Evolutionary conservation across 1,140 invertebrate species (phyloP).

Genomic region (Diorhabda elongata): DNA sequence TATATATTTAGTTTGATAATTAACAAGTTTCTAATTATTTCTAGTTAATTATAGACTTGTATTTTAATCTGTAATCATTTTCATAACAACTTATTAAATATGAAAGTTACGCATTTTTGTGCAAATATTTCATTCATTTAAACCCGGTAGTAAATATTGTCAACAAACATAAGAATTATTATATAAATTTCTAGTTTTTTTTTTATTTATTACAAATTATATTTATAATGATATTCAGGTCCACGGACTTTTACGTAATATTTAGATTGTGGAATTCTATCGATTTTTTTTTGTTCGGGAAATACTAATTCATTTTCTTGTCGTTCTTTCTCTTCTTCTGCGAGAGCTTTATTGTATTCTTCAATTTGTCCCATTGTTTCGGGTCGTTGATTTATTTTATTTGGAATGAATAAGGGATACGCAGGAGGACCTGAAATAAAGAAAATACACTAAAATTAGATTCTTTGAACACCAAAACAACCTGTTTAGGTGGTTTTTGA

Average conservation of each 20-base stretch:
- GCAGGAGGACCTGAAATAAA: conserved; percentile 3
- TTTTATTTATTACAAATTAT: conserved; percentile 4
- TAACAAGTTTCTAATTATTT: no score
- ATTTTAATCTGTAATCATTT: no score
- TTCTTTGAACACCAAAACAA: no score
- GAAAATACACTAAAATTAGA: no score
- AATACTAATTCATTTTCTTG: background rate
- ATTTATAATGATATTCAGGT: conserved; percentile 8
- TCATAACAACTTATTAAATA: no score
- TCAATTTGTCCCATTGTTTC: conserved; percentile 9
- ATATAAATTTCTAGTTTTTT: background rate
- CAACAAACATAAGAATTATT: no score
- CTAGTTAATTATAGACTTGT: no score
- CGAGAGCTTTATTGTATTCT: conserved; percentile 7
- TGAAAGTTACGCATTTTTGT: no score
- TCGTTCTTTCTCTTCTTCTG: conserved; percentile 3
- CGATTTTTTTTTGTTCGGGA: background rate
- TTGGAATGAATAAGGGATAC: conserved; percentile 10
- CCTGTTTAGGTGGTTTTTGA: no score
- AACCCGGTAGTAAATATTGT: no score
- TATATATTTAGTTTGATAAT: no score
- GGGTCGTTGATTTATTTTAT: conserved; percentile 3
- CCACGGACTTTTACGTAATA: conserved; percentile 5
- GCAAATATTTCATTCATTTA: no score
- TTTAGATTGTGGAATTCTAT: background rate